Conservation (phyloP, 2,113 vertebrate genomes). For the Dicaeum eximium region DNA sequence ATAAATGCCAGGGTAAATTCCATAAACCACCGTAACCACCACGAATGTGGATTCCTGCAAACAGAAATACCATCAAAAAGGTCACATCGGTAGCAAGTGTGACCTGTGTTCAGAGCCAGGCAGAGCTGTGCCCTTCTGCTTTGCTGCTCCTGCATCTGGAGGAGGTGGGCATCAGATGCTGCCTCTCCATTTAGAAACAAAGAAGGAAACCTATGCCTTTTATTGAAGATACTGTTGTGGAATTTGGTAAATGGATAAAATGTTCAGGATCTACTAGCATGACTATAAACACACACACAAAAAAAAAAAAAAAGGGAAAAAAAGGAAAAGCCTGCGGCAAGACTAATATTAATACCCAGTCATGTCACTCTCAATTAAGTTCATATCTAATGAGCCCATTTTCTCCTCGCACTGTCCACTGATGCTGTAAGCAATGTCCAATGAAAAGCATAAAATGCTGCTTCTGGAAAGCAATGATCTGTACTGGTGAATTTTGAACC, state of each 20-base stretch:
- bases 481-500: constrained; percentile 44
- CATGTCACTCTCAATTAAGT: constrained; percentile 64
- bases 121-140: background rate
- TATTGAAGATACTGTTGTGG: background rate
- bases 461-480: constrained; percentile 59
- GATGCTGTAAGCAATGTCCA: constrained; percentile 61
- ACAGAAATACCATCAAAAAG: background rate
- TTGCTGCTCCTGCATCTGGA: background rate
- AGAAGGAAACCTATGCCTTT: background rate
- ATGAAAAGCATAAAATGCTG: constrained; percentile 46
- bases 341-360: constrained; percentile 66
- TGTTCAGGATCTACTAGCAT: background rate
- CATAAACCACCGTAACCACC: background rate
- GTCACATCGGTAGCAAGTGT: background rate
- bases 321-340: constrained; percentile 52
- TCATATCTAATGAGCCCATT: constrained; percentile 64
- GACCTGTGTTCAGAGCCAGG: background rate
- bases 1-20: constrained; percentile 20
- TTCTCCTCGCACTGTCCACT: constrained; percentile 57
- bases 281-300: constrained; percentile 14
- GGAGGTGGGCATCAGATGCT: background rate
- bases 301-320: background rate
- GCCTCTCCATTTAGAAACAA: background rate
- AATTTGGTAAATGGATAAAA: constrained; percentile 2
- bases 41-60: background rate